A percentile compares a stretch with the other conserved stretches of the same genome.
Conservation (phyloP, 2,113 vertebrate genomes). For the Cinclus cinclus region DNA sequence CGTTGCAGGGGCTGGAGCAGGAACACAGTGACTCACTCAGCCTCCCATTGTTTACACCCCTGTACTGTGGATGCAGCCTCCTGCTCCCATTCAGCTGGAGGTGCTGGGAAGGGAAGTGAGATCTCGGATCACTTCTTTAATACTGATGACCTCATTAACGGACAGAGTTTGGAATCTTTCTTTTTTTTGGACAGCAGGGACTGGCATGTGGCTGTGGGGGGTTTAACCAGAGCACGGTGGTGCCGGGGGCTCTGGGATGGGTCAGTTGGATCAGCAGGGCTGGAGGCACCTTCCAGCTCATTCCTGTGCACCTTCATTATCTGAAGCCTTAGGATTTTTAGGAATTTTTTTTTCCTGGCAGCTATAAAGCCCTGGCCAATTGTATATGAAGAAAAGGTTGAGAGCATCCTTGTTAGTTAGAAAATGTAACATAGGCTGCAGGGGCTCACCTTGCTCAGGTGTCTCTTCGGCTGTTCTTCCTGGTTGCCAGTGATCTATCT, state of each 20-base stretch:
- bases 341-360: background rate
- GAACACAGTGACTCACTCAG: background rate
- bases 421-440: background rate
- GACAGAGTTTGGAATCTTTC: background rate
- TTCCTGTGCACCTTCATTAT: background rate
- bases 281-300: background rate
- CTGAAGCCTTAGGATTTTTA: background rate
- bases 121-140: background rate
- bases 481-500: background rate
- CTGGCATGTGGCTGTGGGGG: background rate
- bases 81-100: background rate
- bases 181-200: background rate
- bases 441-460: background rate
- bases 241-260: accelerated
- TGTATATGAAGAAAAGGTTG: background rate
- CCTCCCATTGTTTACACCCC: background rate
- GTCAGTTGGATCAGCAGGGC: background rate
- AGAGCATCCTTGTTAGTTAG: background rate
- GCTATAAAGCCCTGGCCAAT: background rate
- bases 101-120: background rate
- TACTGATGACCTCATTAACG: accelerated
- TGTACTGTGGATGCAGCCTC: background rate
- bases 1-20: background rate
- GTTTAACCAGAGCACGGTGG: background rate
- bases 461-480: background rate